Conservation (phyloP, 2,797 vertebrate species). For the Falco peregrinus region DNA sequence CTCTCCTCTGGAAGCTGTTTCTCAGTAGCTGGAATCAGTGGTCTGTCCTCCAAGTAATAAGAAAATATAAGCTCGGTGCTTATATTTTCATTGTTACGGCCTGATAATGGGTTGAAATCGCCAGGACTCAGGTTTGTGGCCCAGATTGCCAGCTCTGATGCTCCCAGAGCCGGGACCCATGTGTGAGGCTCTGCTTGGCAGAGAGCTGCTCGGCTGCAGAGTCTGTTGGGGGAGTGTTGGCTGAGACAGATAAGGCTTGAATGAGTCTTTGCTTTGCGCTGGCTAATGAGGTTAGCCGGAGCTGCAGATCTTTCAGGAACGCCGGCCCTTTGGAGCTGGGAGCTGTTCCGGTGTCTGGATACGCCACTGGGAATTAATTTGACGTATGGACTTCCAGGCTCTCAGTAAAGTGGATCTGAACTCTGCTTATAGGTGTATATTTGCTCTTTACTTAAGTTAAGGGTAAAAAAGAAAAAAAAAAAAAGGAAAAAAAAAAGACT, state of each 20-base stretch:
- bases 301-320: constrained; percentile 35
- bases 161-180: constrained; percentile 10
- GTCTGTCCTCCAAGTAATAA: constrained; percentile 34
- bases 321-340: not conserved
- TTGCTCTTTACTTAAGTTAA: constrained; percentile 78
- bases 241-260: not conserved
- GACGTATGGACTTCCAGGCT: constrained; percentile 67
- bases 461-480: constrained; percentile 61
- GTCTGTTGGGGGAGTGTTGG: not conserved
- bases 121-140: constrained; percentile 1
- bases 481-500: not conserved
- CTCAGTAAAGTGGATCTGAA: constrained; percentile 66
- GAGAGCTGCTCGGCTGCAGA: not conserved
- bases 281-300: constrained; percentile 2
- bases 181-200: constrained; percentile 14
- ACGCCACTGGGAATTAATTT: constrained; percentile 23
- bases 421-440: constrained; percentile 69
- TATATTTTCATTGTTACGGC: constrained; percentile 42
- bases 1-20: constrained; percentile 50
- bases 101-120: not conserved
- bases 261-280: not conserved
- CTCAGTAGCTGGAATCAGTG: constrained; percentile 52
- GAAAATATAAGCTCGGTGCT: constrained; percentile 60
- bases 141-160: constrained; percentile 33
- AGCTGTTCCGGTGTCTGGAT: constrained; percentile 28